These are phyloP conservation scores for Aurelia aurita complex sp. Pacific DNA, from an alignment of 30 jellyfish, hydroid and myxozoan genomes.

Conservation along the genomic window DNA sequence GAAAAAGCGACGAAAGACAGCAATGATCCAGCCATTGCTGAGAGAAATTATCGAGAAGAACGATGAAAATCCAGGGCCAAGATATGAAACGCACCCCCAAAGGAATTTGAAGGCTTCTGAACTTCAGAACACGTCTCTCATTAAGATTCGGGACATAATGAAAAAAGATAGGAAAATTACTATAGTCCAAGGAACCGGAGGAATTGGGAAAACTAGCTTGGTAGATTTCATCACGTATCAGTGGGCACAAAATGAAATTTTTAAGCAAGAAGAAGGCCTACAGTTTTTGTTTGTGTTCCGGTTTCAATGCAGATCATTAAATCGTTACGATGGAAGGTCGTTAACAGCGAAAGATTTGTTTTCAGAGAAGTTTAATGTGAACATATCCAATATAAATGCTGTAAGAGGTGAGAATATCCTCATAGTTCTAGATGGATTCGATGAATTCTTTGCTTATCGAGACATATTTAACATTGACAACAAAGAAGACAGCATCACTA, in stretches of 20 bases:
- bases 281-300: background rate
- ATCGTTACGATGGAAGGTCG: background rate
- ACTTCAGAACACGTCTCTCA: background rate
- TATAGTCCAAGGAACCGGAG: background rate
- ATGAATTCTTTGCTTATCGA: background rate
- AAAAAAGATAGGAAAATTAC: background rate
- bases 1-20: background rate
- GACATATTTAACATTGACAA: background rate
- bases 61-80: background rate
- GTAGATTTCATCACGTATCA: background rate
- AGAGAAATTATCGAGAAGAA: background rate
- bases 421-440: background rate
- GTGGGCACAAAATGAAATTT: background rate
- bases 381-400: background rate
- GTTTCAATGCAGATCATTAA: slow-evolving; percentile 4
- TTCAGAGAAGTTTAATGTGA: background rate
- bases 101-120: background rate
- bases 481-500: background rate
- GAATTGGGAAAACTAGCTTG: background rate
- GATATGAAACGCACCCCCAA: no score
- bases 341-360: background rate
- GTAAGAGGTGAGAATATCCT: background rate
- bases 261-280: background rate
- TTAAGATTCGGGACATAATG: background rate
- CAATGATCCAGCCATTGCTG: background rate